These are phyloP conservation scores for Trichonephila inaurata DNA, from an alignment of 1,140 invertebrate genomes.

Conservation along the genomic window DNA sequence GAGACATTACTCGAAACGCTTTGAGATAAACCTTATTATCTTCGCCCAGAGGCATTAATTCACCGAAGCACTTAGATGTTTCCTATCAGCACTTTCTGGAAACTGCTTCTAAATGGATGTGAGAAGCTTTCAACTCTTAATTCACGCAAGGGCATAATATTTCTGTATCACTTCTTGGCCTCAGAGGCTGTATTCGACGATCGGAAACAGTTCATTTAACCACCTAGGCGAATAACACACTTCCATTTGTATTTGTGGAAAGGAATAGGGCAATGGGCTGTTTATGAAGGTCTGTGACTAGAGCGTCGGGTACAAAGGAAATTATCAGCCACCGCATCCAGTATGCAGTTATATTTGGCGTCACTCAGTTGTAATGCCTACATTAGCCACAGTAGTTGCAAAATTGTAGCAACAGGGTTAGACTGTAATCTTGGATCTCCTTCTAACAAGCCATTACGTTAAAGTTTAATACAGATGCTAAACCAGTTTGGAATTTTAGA, in stretches of 20 bases:
- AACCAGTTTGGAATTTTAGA: not conserved
- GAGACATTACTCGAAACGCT: conserved; percentile 28
- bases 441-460: not conserved
- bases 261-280: conserved; percentile 1
- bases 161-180: conserved; percentile 34
- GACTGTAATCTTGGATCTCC: not conserved
- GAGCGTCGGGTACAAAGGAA: not conserved
- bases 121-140: conserved; percentile 15
- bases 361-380: not conserved
- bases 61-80: not conserved
- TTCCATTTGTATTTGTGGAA: not conserved
- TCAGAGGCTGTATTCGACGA: not conserved
- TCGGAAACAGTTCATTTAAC: conserved; percentile 41
- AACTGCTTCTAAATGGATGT: conserved; percentile 17
- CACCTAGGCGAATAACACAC: not conserved
- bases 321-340: not conserved
- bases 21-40: conserved; percentile 30
- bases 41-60: not conserved
- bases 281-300: not conserved
- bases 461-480: not conserved
- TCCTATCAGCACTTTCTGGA: conserved; percentile 13
- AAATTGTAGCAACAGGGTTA: not conserved
- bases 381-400: not conserved
- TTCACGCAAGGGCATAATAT: not conserved
- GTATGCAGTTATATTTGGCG: not conserved